Base-by-base conservation (phyloP, 2,113 vertebrate species). In the Oenanthe melanoleuca region DNA sequence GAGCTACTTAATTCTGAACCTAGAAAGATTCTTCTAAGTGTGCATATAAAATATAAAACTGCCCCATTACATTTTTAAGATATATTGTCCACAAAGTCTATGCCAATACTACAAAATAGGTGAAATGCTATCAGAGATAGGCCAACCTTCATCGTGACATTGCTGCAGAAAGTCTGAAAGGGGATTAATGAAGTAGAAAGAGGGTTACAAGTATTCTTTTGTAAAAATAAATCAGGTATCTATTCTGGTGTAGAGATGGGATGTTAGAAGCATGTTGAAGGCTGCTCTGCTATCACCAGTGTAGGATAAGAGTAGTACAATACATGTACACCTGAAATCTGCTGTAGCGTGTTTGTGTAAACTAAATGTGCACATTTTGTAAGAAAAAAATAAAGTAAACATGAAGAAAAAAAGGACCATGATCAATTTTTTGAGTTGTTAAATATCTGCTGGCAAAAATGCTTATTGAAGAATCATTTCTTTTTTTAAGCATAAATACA, bases 341-440 rank as follows among this genome's bases (percentile, higher is more conserved):
- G 98, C 97, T 97, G 97, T 98, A 96, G 75, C 8, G 84, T 97
- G 95, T 97, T 96, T 97, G 96, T 98, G 97, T 97, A 97, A 97
- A 97, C 80, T 98, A 96, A 97, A 97, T 93, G 97, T 98, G 98
- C 97, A 97, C 93, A 98, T 98, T 98, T 98, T 98, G 97, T 98
- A 98, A 96, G 90, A 97, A 97, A 79, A 31, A 71, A 97, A 97
- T 96, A 95, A 97, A 97, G 63, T 64, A 65, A 93, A 93, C 70
- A 74, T 88, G 84, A 97, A 97, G 88, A 96, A 97, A 97, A 97
- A 97, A 94, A 97, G 92, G 75, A 97, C 82, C 94, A 92, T 94
- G 93, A 95, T 93, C 45, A 5, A 16, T 70, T 86, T 79, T 92
- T 85, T 94, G 20, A 61, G 67, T 72, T 73, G 16, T 57, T 72